Base-by-base conservation (phyloP, 2,888 invertebrate species). In the Cheilosia grossa region DNA sequence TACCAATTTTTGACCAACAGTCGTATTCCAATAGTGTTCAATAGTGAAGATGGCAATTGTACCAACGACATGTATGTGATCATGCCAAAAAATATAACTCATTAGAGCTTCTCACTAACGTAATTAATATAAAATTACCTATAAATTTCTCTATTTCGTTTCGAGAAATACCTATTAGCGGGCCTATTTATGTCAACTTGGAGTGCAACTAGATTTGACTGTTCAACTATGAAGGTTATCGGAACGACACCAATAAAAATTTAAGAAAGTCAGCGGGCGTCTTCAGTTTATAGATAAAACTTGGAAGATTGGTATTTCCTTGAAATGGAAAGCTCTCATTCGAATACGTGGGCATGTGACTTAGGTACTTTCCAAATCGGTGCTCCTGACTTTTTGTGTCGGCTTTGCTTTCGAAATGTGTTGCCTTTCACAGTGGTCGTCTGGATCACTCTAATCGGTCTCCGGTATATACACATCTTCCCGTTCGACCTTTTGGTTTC, bases 1-100 rank as follows among this genome's bases (percentile, higher is more conserved):
- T 63, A 70, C 17, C 47, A 75, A 56, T 51, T 63, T 56, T 81
- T 81, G 69, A 56, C 75, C 75, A 53, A 75, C 63, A 42, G 63
- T 49, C 30, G 19, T 67, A 49, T 53, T 74, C 81, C 69, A 81
- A 51, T 73, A 73, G n/a, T 66, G 66, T 21, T 61, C 64, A n/a
- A n/a, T n/a, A n/a, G n/a, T 33, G 69, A 67, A 44, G 67, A 74
- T 74, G 61, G 63, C 30, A 75, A 40, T 42, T 75, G 66, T 44
- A 73, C 30, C 24, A 63, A 56, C 24, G 61, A 61, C 56, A 64
- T 30, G 2, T 19, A 0, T 15, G 2, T 15, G 15, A 40, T 15
- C 15, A 40, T 40, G 13, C 40, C 15, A 4, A 4, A 15, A 40
- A 40, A 40, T 40, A 40, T 40, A 40, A 15, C n/a, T n/a, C 40